Evolutionary conservation across 1,140 invertebrate genomes (phyloP), one percentile per base, ranked within the genome.

Genomic region (Drosophila biarmipes): DNA sequence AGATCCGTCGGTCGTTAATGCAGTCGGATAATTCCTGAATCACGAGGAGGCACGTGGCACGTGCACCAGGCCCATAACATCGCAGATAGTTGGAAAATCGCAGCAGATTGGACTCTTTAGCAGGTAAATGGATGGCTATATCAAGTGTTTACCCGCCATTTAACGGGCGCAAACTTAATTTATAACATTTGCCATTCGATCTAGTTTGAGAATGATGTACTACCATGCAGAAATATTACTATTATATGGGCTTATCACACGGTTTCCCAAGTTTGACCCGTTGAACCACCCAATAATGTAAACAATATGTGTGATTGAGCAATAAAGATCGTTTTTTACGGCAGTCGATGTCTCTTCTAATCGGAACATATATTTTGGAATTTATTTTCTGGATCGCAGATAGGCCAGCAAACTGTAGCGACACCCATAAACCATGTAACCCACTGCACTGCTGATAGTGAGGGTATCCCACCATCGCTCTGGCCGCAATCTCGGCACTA

Each of bases 41-140:
- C 48, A n/a, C 24, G 12, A 12, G 17, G 24, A 31, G 63, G 68
- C 68, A 72, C 68, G 68, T 72, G 68, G 45, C 68, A 72, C 68
- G 54, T 72, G 45, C 19, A 29, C 10, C 31, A 27, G 49, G 38
- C 48, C 46, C 66, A 51, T 21, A 46, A 46, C 58, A 34, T 27
- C 15, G 69, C 17, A 63, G 69, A 49, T 63, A 29, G 43, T 21
- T 49, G 38, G 40, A 11, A 58, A 73, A 40, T 73, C 38, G 27
- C 31, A 11, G 34, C 52, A 63, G 57, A 73, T 69, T 64, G 59
- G 59, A 19, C 59, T 48, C 31, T 69, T 54, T 46, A 53, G 34
- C 27, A 35, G 62, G n/a, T 2, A 48, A 71, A 69, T 56, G 40
- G 42, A 69, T 48, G 67, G 27, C 42, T 71, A 19, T 56, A 69